Evolutionary conservation across 1,140 invertebrate species (phyloP).

Genomic region (Bombus balteatus): DNA sequence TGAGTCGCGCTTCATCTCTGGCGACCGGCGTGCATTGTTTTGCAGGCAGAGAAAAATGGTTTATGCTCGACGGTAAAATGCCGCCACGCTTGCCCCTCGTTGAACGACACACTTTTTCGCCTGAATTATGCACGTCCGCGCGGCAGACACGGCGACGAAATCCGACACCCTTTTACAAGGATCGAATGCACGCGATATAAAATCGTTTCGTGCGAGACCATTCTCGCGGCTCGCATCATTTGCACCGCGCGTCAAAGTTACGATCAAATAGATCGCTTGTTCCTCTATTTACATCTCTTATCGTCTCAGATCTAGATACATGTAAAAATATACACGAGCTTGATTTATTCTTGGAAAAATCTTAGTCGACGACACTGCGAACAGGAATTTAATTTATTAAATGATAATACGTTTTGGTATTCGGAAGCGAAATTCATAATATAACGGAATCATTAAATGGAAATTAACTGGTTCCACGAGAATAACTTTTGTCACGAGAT

Average conservation of each 20-base stretch:
- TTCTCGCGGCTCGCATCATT: background rate
- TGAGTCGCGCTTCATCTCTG: conserved; percentile 12
- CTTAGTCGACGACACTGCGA: background rate
- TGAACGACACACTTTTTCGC: conserved; percentile 16
- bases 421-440: too few relatives aligned
- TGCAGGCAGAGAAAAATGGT: conserved; percentile 13
- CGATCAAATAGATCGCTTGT: background rate
- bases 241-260: background rate
- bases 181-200: conserved; percentile 12
- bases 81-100: background rate
- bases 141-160: background rate
- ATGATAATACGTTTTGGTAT: too few relatives aligned
- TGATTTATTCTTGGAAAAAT: background rate
- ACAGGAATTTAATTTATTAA: too few relatives aligned
- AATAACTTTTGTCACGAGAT: background rate
- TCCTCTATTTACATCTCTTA: background rate
- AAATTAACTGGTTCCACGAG: too few relatives aligned
- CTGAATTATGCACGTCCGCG: conserved; percentile 4
- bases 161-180: background rate
- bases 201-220: background rate
- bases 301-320: background rate
- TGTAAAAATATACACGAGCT: background rate
- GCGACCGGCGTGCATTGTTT: background rate
- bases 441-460: too few relatives aligned
- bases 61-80: conserved; percentile 15